Evolutionary conservation across 2,888 invertebrate genomes (phyloP), one percentile per base, ranked within the genome.

Genomic region (Endomychus coccineus): DNA sequence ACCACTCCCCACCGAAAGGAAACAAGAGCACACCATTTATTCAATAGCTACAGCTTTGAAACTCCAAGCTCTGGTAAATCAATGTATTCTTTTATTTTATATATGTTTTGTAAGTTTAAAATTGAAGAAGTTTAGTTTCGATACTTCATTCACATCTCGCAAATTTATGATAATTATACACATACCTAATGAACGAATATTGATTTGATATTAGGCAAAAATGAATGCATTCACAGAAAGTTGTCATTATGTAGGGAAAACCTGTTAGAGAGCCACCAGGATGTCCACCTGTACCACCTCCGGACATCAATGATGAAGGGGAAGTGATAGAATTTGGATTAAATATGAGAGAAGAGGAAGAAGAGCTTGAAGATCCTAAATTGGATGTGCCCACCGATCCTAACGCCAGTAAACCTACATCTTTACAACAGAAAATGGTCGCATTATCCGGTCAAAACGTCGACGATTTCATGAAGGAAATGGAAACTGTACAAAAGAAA

Each of bases 391-490:
- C 49, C 14, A 38, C 43, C 13, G 45, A 48, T 21, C 21, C 40
- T 5, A 22, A 45, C 13, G 40, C 50, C 3, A 46, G 45, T 4
- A 83, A 83, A 58, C 84, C 85, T 0, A 84, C 83, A 1, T 79
- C 83, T 0, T 61, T 90, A 17, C 89, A 90, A 56, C 85, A 88
- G 52, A 80, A 85, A 49, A 89, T 89, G 87, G 68, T 89, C 53
- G 83, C 82, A n/a, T 74, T 89, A 55, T 86, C 88, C 7, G 89
- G 90, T 1, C 90, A 92, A 67, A 89, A 90, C 55, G 85, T 91
- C 12, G 91, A 91, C 52, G 85, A 86, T 44, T 90, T 90, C 52
- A 89, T 90, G 86, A 83, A 87, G 56, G 90, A 90, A 71, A 88
- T 86, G 86, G 88, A 88, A 66, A 83, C 81, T 42, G 86, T 83